Percentiles rank a stretch among this genome's conserved stretches.
Evolutionary conservation across 2,113 vertebrate species (phyloP).

Genomic region (Hippocampus mohnikei): DNA sequence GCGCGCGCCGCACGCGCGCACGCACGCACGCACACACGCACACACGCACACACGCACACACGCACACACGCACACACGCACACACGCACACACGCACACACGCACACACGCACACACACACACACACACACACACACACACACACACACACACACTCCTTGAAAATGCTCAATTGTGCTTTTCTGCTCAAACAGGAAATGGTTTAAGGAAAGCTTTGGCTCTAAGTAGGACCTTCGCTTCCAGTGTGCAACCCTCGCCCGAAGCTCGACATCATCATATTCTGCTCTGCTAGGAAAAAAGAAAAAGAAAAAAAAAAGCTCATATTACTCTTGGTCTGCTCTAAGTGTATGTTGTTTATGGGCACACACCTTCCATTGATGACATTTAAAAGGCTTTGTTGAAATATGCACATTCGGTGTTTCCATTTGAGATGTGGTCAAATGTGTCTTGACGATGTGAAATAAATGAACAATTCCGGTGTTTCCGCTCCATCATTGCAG

Average conservation of each 20-base stretch:
- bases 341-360: background rate
- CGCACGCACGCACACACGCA: too few relatives aligned
- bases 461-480: background rate
- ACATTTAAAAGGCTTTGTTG: conserved; percentile 3
- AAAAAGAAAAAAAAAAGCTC: background rate
- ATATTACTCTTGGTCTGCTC: background rate
- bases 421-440: background rate
- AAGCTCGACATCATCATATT: background rate
- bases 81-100: background rate
- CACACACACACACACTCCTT: background rate
- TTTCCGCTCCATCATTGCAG: background rate
- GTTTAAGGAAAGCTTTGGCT: conserved; percentile 11
- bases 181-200: conserved; percentile 43
- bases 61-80: too few relatives aligned
- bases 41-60: background rate
- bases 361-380: conserved; percentile 3
- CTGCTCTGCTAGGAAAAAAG: conserved; percentile 1
- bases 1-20: too few relatives aligned
- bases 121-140: background rate
- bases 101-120: too few relatives aligned
- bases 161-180: background rate
- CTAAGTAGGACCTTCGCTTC: background rate
- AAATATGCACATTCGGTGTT: background rate
- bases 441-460: background rate
- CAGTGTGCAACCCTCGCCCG: background rate